These are phyloP conservation scores for Alauda arvensis DNA, from an alignment of 2,797 vertebrate genomes.

Conservation along the genomic window DNA sequence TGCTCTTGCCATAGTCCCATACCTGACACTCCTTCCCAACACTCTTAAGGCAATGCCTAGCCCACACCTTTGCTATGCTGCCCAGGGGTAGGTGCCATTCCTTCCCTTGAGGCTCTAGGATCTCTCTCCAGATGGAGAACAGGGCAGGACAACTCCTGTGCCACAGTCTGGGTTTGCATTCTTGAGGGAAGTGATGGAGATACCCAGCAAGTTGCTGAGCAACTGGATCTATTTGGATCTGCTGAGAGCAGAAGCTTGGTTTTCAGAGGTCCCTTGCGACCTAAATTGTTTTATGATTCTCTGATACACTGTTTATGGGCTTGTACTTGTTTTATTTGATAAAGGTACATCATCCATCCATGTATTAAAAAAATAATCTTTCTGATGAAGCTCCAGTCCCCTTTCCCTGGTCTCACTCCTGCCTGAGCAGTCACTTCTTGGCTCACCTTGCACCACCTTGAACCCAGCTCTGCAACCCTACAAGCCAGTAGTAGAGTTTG, in stretches of 20 bases:
- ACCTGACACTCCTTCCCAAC: neutral
- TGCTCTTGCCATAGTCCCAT: neutral
- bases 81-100: neutral
- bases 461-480: neutral
- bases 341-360: conserved; percentile 70
- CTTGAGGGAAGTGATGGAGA: neutral
- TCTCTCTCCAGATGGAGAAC: neutral
- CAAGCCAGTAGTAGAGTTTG: neutral
- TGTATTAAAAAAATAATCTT: conserved; percentile 78
- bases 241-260: neutral
- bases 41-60: neutral
- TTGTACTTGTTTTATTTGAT: conserved; percentile 74
- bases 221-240: neutral
- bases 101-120: neutral
- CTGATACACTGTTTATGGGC: neutral
- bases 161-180: neutral
- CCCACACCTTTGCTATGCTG: neutral
- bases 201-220: neutral
- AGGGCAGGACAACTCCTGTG: neutral
- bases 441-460: neutral
- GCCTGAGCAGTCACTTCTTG: neutral
- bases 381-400: conserved; percentile 44
- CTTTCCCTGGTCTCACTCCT: neutral
- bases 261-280: neutral
- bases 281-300: neutral